Evolutionary conservation across 2,797 vertebrate genomes (phyloP).

Genomic region (Lerista edwardsae): DNA sequence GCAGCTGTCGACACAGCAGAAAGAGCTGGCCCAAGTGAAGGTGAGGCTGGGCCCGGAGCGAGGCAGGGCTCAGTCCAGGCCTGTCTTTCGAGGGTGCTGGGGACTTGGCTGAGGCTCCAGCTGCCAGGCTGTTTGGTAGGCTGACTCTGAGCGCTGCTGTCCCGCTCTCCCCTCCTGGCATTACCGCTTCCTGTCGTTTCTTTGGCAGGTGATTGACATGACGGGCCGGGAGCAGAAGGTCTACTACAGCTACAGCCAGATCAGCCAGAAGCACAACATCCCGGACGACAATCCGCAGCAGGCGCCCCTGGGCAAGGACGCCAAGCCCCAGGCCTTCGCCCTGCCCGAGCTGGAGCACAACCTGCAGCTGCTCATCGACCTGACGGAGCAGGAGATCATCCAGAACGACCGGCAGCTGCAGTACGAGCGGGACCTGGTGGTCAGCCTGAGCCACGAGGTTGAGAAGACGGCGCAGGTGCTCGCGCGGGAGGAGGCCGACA

Average conservation of each 20-base stretch:
- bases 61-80: neutral
- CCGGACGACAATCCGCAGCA: slow-evolving; percentile 85
- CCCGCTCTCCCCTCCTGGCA: no score
- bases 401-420: slow-evolving; percentile 94
- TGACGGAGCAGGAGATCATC: slow-evolving; percentile 97
- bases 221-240: slow-evolving; percentile 95
- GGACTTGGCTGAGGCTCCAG: no score
- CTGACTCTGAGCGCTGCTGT: no score
- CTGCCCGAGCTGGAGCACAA: slow-evolving; percentile 97
- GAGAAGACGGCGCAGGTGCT: slow-evolving; percentile 84
- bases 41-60: slow-evolving; percentile 67
- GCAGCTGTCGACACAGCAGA: slow-evolving; percentile 84
- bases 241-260: slow-evolving; percentile 98
- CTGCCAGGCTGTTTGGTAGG: no score
- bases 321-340: slow-evolving; percentile 86
- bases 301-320: slow-evolving; percentile 78
- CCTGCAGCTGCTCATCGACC: slow-evolving; percentile 95
- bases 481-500: slow-evolving; percentile 81
- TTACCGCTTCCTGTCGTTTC: neutral
- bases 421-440: slow-evolving; percentile 94
- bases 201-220: slow-evolving; percentile 94
- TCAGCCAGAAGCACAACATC: slow-evolving; percentile 94
- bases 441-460: slow-evolving; percentile 91
- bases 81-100: neutral
- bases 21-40: slow-evolving; percentile 96